phyloP scores from a whole-genome alignment of 2,888 invertebrate genomes.

The Cheilosia vernalis region DNA sequence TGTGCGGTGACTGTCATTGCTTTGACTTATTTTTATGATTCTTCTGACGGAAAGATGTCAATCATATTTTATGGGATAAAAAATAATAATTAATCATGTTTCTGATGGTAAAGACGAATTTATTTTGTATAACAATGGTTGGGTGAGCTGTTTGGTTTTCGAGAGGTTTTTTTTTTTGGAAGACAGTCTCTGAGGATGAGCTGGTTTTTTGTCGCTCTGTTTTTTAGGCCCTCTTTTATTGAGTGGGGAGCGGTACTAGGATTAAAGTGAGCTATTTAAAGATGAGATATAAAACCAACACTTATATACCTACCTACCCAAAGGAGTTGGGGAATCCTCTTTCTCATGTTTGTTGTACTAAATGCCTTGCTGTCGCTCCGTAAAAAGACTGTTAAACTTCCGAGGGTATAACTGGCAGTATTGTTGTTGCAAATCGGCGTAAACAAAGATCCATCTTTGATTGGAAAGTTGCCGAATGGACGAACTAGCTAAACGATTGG shows the following conservation, averaged over 20 bases:
- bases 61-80: slow-evolving; percentile 63
- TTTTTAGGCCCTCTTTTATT: not conserved
- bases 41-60: slow-evolving; percentile 58
- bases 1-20: slow-evolving; percentile 11
- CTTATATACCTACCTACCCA: too few species aligned
- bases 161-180: not conserved
- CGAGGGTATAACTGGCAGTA: too few species aligned
- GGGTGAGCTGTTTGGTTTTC: slow-evolving; percentile 2
- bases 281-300: too few species aligned
- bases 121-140: not conserved
- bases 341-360: too few species aligned
- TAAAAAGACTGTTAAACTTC: too few species aligned
- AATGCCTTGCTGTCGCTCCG: too few species aligned
- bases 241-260: not conserved
- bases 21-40: slow-evolving; percentile 15
- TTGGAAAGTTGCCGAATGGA: too few species aligned
- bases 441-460: too few species aligned
- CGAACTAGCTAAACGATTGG: too few species aligned
- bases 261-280: not conserved
- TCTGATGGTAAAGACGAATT: not conserved
- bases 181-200: slow-evolving; percentile 8
- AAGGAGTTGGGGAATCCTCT: too few species aligned
- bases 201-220: not conserved
- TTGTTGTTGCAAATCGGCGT: too few species aligned
- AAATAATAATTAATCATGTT: slow-evolving; percentile 63